phyloP scores from a whole-genome alignment of 2,113 vertebrate species.

The Tonatia bakeri region DNA sequence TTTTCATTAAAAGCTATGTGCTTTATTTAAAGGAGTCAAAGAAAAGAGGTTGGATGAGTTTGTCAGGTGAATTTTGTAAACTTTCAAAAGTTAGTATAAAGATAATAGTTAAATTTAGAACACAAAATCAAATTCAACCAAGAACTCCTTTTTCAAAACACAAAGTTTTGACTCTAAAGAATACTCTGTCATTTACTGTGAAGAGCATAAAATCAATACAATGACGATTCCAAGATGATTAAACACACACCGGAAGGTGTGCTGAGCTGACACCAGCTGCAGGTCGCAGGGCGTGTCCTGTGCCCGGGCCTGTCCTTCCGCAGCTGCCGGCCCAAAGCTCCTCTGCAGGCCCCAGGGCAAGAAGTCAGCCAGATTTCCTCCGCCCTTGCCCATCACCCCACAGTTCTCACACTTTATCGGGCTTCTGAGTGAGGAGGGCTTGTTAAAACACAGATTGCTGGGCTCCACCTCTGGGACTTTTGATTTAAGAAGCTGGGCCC shows the following conservation, averaged over 20 bases:
- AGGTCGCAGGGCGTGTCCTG: accelerated
- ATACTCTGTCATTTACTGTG: background rate
- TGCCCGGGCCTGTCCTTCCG: too few species aligned
- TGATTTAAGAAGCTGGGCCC: background rate
- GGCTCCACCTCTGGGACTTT: background rate
- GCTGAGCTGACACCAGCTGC: background rate
- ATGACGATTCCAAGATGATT: background rate
- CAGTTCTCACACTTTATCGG: background rate
- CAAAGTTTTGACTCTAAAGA: background rate
- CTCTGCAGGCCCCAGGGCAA: background rate
- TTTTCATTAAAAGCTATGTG: background rate
- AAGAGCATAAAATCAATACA: background rate
- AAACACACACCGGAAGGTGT: background rate
- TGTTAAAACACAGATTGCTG: background rate
- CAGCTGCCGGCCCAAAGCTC: background rate
- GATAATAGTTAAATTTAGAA: background rate
- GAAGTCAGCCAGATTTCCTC: background rate
- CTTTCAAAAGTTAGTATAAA: background rate
- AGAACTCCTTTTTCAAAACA: background rate
- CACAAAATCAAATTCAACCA: background rate
- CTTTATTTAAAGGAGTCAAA: background rate
- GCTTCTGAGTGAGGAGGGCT: background rate
- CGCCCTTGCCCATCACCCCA: background rate
- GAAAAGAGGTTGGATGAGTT: background rate
- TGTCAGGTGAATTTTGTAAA: background rate